A percentile compares a stretch with the other conserved stretches of the same genome.
Conservation (phyloP, 2,113 vertebrate genomes). For the Aldabrachelys gigantea region DNA sequence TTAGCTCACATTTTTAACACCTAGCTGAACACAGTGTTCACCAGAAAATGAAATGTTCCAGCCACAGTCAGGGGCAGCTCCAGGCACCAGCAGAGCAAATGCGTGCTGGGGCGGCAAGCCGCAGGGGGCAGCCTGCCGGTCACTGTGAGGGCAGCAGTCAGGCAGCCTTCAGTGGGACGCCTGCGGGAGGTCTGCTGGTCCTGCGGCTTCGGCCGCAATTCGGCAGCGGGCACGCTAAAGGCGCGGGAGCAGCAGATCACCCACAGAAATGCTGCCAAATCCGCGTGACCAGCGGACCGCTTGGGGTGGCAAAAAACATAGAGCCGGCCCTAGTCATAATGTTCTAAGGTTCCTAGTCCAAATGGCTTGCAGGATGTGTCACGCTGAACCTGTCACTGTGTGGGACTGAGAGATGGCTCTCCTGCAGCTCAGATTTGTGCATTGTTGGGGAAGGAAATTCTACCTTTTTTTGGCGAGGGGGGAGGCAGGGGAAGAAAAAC, state of each 20-base stretch:
- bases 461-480: not conserved
- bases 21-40: not conserved
- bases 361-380: not conserved
- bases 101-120: no score
- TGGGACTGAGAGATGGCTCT: not conserved
- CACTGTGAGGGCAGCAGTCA: no score
- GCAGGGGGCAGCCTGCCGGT: no score
- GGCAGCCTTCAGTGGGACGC: no score
- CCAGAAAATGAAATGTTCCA: not conserved
- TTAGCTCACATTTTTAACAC: not conserved
- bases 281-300: no score
- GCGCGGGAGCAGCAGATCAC: no score
- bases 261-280: no score
- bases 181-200: no score
- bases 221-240: no score
- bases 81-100: no score
- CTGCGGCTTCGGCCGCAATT: no score
- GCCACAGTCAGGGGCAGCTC: not conserved
- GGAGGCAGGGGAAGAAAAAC: not conserved
- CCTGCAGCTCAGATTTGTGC: not conserved
- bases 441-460: conserved; percentile 4
- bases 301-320: no score
- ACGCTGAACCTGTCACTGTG: not conserved
- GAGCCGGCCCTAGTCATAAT: not conserved
- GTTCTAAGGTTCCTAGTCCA: not conserved